phyloP scores from a whole-genome alignment of 2,888 invertebrate genomes.

The Oegoconia quadripuncta region DNA sequence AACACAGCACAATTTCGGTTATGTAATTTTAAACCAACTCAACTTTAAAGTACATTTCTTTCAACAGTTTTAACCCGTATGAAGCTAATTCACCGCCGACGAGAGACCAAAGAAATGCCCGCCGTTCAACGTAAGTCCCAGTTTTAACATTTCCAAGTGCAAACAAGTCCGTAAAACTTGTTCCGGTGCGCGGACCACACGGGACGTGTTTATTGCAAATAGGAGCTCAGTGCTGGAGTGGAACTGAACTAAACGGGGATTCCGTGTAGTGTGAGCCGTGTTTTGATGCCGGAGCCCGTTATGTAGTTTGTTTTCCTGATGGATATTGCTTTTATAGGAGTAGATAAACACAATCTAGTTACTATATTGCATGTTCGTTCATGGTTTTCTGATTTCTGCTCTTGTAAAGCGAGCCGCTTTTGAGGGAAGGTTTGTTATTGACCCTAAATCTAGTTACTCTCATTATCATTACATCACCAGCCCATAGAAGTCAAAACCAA shows the following conservation, averaged over 20 bases:
- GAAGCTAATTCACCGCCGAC: conserved; percentile 45
- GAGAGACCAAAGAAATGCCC: conserved; percentile 43
- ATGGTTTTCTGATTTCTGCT: no score
- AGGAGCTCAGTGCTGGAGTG: conserved; percentile 42
- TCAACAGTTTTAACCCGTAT: conserved; percentile 26
- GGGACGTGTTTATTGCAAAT: conserved; percentile 67
- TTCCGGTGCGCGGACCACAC: conserved; percentile 41
- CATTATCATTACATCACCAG: no score
- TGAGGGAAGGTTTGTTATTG: no score
- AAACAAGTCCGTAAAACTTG: conserved; percentile 58
- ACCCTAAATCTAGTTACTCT: no score
- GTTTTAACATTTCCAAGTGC: conserved; percentile 57
- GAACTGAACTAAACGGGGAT: conserved; percentile 31
- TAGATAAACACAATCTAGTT: conserved; percentile 29
- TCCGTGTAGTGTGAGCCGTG: conserved; percentile 8
- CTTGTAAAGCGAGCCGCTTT: no score
- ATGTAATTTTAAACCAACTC: neutral
- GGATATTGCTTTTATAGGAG: conserved; percentile 40
- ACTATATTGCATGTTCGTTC: conserved; percentile 15
- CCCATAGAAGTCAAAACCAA: no score
- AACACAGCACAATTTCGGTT: neutral
- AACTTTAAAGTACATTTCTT: conserved; percentile 8
- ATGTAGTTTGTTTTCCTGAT: conserved; percentile 41
- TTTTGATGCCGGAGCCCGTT: conserved; percentile 4
- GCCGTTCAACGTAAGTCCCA: conserved; percentile 45